Conservation (phyloP, 2,797 vertebrate species). For the Octomys mimax region DNA sequence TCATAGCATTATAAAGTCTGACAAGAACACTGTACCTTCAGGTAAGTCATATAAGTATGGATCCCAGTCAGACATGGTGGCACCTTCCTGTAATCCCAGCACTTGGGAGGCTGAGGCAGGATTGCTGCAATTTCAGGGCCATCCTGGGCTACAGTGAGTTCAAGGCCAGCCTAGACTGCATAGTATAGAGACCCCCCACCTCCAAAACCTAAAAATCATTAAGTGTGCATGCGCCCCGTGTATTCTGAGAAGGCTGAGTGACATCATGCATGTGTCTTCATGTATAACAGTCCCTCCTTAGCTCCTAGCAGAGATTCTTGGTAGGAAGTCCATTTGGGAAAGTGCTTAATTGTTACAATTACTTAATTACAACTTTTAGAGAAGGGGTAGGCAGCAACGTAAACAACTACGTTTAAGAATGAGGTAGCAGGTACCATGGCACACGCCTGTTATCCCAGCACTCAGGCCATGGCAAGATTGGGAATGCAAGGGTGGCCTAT, state of each 20-base stretch:
- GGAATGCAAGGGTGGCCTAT: background rate
- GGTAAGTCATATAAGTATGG: too few species aligned
- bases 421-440: background rate
- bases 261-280: background rate
- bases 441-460: background rate
- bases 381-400: background rate
- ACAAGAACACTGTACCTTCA: background rate
- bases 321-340: background rate
- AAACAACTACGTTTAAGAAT: background rate
- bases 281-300: background rate
- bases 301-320: background rate
- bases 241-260: background rate
- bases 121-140: too few species aligned
- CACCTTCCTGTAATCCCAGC: background rate
- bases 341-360: background rate
- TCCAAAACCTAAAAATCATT: background rate
- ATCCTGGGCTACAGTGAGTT: too few species aligned
- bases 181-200: background rate
- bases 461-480: background rate
- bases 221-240: too few species aligned
- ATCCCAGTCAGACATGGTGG: background rate
- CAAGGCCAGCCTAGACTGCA: background rate
- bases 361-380: slow-evolving; percentile 15
- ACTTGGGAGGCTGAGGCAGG: background rate
- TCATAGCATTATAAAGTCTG: background rate